Conservation (phyloP, 2,113 vertebrate species). For the Apodemus speciosus region DNA sequence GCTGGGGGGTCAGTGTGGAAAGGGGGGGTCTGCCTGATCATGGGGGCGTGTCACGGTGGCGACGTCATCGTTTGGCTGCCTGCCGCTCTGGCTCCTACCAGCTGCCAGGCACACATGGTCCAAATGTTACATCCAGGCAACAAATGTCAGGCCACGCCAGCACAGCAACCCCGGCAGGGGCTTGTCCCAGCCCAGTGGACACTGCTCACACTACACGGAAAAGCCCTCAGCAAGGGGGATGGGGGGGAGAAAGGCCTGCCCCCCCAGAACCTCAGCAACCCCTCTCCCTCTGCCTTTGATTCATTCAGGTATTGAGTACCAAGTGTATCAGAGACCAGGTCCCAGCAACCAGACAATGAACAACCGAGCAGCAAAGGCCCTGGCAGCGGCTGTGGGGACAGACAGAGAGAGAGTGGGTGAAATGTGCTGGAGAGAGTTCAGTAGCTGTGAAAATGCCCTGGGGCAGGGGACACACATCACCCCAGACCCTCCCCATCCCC, state of each 20-base stretch:
- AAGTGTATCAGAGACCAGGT: background rate
- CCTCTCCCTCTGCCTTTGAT: background rate
- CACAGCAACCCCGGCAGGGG: background rate
- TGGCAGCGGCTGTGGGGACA: too few species aligned
- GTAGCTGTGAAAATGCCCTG: background rate
- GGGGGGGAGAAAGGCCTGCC: background rate
- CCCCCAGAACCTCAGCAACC: background rate
- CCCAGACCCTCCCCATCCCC: background rate
- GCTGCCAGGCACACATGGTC: conserved; percentile 38
- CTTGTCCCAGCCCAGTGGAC: background rate
- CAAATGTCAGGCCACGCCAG: conserved; percentile 62
- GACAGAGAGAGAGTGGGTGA: background rate
- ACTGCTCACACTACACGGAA: background rate
- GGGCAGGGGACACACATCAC: background rate
- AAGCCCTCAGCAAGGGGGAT: background rate
- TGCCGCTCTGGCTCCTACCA: background rate
- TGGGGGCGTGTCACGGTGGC: background rate
- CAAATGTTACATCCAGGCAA: conserved; percentile 80
- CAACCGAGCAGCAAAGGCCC: background rate
- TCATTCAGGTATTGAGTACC: background rate
- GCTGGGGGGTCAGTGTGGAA: too few species aligned
- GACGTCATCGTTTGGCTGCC: rapidly evolving
- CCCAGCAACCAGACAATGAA: background rate
- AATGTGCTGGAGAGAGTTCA: background rate
- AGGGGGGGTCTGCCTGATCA: background rate